Base-by-base conservation (phyloP, 2,797 vertebrate genomes). In the Cirrhinus molitorella region DNA sequence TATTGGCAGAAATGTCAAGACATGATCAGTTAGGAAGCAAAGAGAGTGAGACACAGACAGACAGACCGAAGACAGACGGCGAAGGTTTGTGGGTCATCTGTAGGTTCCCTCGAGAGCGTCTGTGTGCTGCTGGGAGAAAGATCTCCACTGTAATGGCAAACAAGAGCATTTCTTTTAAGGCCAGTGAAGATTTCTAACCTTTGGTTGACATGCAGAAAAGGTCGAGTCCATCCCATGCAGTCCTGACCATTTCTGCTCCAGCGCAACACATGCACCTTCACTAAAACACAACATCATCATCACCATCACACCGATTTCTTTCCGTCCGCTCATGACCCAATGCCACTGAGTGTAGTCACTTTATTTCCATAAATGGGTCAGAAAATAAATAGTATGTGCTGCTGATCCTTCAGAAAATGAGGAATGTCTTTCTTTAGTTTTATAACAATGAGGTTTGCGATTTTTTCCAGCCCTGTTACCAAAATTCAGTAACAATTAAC, bases 151-250 rank as follows among this genome's bases (percentile, higher is more conserved):
- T 95, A 94, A 94, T 92, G 90, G 92, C 91, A 94, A 94, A 94
- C 93, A 92, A 94, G 94, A 93, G 91, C 92, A 91, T 94, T 94
- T 94, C 93, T 90, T 95, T 95, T 94, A 94, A 94, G 93, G 95
- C 94, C 93, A 95, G 91, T 92, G 90, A 92, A 95, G 93, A 95
- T 94, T 95, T 94, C 93, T 95, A 94, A 95, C 95, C 95, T 96
- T 96, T 96, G 94, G 91, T 90, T 95, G 95, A 95, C 94, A 93
- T 91, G 84, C 85, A 37, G 91, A 92, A 95, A 96, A 96, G 94
- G 95, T 95, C 94, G 94, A 89, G 90, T 89, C 89, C 91, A 94
- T 94, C 90, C 78, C 31, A 71, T 93, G 91, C 88, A 86, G 87
- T 87, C 78, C 77, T 88, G 92, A 91, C 89, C 90, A 90, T 92